phyloP scores from a whole-genome alignment of 2,888 invertebrate genomes.

The Watsonalla cultraria region DNA sequence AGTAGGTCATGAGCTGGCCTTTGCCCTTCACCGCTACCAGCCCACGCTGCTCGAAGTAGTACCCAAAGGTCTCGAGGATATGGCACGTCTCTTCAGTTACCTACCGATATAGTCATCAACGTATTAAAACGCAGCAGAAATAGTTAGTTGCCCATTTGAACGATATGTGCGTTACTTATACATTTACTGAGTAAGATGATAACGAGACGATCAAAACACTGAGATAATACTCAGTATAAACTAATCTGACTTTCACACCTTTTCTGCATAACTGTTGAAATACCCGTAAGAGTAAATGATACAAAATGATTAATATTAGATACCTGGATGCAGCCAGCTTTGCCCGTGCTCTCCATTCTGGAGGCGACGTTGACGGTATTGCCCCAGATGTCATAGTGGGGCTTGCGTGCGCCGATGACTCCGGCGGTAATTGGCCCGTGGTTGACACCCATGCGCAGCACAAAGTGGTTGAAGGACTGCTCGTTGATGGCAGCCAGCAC shows the following conservation, averaged over 20 bases:
- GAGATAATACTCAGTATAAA: no score
- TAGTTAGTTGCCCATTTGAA: no score
- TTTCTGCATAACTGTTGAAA: no score
- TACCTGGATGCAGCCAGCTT: conserved; percentile 96
- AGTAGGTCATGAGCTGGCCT: conserved; percentile 97
- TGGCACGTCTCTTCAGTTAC: conserved; percentile 96
- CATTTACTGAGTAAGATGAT: no score
- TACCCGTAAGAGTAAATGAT: no score
- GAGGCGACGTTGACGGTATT: conserved; percentile 98
- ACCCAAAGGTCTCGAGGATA: conserved; percentile 93
- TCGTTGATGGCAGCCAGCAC: conserved; percentile 95
- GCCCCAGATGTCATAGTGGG: conserved; percentile 98
- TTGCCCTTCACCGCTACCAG: conserved; percentile 98
- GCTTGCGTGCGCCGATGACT: conserved; percentile 96
- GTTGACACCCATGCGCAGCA: conserved; percentile 95
- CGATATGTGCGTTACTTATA: no score
- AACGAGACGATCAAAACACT: no score
- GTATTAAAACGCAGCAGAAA: background rate
- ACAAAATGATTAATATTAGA: no score
- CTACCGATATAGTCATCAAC: conserved; percentile 59
- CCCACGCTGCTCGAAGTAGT: conserved; percentile 95
- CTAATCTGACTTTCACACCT: no score
- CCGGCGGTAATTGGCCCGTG: conserved; percentile 97
- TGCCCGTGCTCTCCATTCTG: conserved; percentile 98
- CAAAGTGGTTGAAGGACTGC: conserved; percentile 97